phyloP scores from a whole-genome alignment of 2,113 vertebrate genomes.

The Limnothrissa miodon region DNA sequence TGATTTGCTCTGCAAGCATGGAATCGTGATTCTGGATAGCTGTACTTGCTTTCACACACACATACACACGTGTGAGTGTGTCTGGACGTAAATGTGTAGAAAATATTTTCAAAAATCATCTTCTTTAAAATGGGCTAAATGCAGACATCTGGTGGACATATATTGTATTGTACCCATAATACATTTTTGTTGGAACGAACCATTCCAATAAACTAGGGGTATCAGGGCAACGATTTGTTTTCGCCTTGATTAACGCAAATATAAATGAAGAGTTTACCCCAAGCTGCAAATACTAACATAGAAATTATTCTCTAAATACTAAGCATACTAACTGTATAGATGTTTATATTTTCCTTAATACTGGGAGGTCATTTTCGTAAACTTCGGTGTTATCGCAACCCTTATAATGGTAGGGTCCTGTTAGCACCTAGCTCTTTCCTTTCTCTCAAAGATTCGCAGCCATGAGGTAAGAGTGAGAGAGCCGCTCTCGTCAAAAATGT shows the following conservation, averaged over 20 bases:
- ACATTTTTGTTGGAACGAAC: conserved; percentile 34
- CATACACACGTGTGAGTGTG: too few species aligned
- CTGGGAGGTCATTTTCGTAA: not conserved
- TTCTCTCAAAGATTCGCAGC: conserved; percentile 72
- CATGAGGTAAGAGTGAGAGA: conserved; percentile 68
- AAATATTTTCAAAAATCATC: too few species aligned
- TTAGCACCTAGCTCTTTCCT: conserved; percentile 52
- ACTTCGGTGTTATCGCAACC: conserved; percentile 51
- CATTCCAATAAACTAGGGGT: conserved; percentile 16
- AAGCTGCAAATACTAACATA: not conserved
- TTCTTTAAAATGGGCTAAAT: not conserved
- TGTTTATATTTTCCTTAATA: not conserved
- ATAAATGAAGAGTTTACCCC: not conserved
- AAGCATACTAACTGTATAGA: not conserved
- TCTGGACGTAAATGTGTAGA: too few species aligned
- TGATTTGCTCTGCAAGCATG: too few species aligned
- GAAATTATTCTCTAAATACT: not conserved
- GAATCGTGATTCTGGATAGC: too few species aligned
- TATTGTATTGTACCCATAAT: not conserved
- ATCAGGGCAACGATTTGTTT: not conserved
- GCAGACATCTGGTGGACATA: not conserved
- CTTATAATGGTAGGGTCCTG: conserved; percentile 63
- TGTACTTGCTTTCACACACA: too few species aligned
- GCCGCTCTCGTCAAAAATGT: conserved; percentile 27
- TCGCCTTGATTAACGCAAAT: fast-evolving